These are phyloP conservation scores for Erythrolamprus reginae DNA, from an alignment of 2,113 vertebrate species.

Conservation along the genomic window DNA sequence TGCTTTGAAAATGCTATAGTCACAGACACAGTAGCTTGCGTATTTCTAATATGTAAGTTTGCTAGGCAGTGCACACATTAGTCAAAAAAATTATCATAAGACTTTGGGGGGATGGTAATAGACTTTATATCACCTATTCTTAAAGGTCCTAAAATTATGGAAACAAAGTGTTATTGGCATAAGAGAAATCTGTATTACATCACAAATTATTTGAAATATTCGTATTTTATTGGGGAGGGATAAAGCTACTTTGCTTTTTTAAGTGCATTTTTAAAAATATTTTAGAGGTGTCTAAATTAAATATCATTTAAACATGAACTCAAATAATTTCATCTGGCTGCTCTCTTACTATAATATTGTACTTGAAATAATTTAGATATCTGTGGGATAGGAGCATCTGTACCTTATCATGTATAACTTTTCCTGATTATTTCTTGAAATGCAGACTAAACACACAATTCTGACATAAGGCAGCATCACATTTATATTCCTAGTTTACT, in stretches of 20 bases:
- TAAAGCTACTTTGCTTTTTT: background rate
- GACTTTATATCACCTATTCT: background rate
- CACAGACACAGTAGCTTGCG: background rate
- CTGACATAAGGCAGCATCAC: constrained; percentile 71
- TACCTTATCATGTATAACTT: constrained; percentile 73
- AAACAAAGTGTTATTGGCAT: fast-evolving
- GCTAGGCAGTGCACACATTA: background rate
- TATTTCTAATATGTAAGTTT: background rate
- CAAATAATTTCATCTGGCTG: constrained; percentile 8
- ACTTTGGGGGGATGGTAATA: background rate
- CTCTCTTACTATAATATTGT: constrained; percentile 47
- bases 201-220: background rate
- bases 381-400: constrained; percentile 67
- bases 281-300: background rate
- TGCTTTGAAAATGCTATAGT: background rate
- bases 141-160: background rate
- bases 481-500: constrained; percentile 68
- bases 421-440: constrained; percentile 73
- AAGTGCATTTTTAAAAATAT: background rate
- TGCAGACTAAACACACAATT: constrained; percentile 71
- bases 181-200: background rate
- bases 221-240: constrained; percentile 7
- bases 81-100: background rate
- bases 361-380: constrained; percentile 59
- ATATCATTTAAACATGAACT: constrained; percentile 19